Percentiles rank a stretch among this genome's conserved stretches.
Evolutionary conservation across 2,888 invertebrate species (phyloP).

Genomic region (Phortica magna): DNA sequence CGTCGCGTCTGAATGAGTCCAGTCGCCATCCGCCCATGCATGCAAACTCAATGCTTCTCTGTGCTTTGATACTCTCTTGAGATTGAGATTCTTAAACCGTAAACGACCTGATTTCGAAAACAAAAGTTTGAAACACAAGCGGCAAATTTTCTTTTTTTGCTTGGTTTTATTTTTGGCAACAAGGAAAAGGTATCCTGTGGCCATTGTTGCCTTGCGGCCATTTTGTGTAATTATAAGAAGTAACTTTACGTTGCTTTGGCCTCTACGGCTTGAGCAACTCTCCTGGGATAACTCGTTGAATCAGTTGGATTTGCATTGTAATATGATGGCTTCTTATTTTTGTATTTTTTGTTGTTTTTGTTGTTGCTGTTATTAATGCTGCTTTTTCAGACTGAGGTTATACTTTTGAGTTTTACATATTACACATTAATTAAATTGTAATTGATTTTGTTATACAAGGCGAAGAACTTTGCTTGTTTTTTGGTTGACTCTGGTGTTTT

Average conservation of each 20-base stretch:
- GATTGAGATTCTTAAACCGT: not conserved
- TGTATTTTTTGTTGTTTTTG: conserved; percentile 16
- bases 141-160: not conserved
- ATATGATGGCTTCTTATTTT: conserved; percentile 18
- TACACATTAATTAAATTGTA: conserved; percentile 74
- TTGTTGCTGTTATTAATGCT: conserved; percentile 23
- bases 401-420: conserved; percentile 64
- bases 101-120: not conserved
- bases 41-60: too few relatives aligned
- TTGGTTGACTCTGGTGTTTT: not conserved
- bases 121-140: not conserved
- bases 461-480: conserved; percentile 36
- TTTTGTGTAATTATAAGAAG: conserved; percentile 27
- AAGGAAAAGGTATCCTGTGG: not conserved
- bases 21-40: too few relatives aligned
- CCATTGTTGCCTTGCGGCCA: conserved; percentile 19
- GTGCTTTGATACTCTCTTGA: too few relatives aligned
- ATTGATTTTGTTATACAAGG: conserved; percentile 73
- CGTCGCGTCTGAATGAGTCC: too few relatives aligned
- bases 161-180: not conserved
- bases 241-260: not conserved
- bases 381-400: conserved; percentile 13
- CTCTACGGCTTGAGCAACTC: not conserved
- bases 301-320: conserved; percentile 24
- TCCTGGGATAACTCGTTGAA: conserved; percentile 23